Base-by-base conservation (phyloP, 2,888 invertebrate genomes). In the Pristionchus arcanus region DNA sequence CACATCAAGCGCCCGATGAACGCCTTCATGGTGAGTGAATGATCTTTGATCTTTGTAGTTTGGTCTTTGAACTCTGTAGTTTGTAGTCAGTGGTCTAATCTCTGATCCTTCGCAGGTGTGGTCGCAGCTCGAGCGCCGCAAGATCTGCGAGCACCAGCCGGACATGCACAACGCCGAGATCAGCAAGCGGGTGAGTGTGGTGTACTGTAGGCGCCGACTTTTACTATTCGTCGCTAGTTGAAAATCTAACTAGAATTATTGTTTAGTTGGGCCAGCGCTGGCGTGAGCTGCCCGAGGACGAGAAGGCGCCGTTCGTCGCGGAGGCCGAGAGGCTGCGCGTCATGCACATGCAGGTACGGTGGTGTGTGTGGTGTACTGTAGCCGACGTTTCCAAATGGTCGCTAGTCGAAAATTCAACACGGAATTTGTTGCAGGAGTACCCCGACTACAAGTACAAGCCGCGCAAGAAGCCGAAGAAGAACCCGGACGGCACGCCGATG, bases 1-100 rank as follows among this genome's bases (percentile, higher is more conserved):
- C 98, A 98, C 97, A 98, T 99, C 96, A 99, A 99, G 96, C 96
- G 98, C 95, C 99, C 99, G 90, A 99, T 99, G 98, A 99, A 99
- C 96, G 94, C 95, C 25, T 94, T 93, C 90, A 93, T 94, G 94
- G 94, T 94, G 25, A 87, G 88, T 84, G n/a, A n/a, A n/a, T n/a
- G 90, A 28, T 25, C 68, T 37, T 15, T 25, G 77, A 25, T 25
- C 13, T 83, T 83, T 83, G 84, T 28, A 55, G 55, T 55, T 85
- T 85, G 59, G 49, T 87, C 87, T 83, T 63, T 42, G 53, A 4
- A 1, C 15, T 81, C 28, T 81, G 87, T 28, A 49, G 68, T 28
- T 28, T 74, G 55, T 77, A 63, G n/a, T 89, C 28, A 31, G 42
- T 53, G 37, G 59, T 59, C 59, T 85, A 37, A 85, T 85, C 84